Percentiles rank a stretch among this genome's conserved stretches.
Evolutionary conservation across 2,797 vertebrate genomes (phyloP).

Genomic region (Erethizon dorsatum): DNA sequence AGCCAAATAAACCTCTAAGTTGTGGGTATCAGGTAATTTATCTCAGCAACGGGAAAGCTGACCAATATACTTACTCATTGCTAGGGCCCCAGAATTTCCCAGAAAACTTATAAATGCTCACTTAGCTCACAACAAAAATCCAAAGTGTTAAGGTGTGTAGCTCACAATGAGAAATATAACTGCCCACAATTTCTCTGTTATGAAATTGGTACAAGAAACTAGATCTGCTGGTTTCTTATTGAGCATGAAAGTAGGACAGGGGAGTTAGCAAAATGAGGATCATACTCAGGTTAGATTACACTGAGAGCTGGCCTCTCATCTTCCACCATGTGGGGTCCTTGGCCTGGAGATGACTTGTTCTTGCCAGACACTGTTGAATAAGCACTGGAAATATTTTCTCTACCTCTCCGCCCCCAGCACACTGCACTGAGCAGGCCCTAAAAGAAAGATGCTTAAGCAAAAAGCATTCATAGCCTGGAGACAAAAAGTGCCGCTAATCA

Average conservation of each 20-base stretch:
- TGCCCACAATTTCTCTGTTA: neutral
- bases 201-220: neutral
- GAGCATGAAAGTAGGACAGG: neutral
- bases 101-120: neutral
- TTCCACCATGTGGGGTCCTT: neutral
- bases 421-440: neutral
- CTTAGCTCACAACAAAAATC: neutral
- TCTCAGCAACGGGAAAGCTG: neutral
- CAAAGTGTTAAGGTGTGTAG: neutral
- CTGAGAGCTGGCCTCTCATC: neutral
- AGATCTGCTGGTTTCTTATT: neutral
- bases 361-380: neutral
- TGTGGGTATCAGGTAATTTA: neutral
- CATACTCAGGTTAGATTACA: neutral
- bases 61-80: neutral
- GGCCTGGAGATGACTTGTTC: neutral
- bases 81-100: neutral
- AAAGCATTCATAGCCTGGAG: neutral
- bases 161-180: neutral
- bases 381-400: neutral
- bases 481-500: neutral
- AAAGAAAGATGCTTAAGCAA: slow-evolving; percentile 25
- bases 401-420: neutral
- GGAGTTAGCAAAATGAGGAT: neutral
- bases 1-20: neutral